A percentile compares a stretch with the other conserved stretches of the same genome.
These are phyloP conservation scores for Scelioninae gen. 1 DNA, from an alignment of 2,888 invertebrate genomes.

Conservation along the genomic window DNA sequence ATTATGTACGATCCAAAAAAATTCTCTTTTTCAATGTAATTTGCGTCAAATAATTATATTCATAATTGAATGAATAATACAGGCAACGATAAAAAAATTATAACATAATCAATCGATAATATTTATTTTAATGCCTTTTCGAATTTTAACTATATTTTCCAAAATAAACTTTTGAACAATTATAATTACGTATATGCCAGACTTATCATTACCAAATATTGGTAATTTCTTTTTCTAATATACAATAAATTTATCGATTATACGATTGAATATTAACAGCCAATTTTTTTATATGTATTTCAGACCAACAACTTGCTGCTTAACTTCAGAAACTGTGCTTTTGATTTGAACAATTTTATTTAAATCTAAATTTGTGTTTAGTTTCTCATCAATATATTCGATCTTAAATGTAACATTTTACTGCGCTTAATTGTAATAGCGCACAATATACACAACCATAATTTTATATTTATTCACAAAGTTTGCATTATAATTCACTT, in stretches of 20 bases:
- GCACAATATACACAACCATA: slow-evolving; percentile 10
- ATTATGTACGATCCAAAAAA: too few species aligned
- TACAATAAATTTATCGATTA: slow-evolving; percentile 4
- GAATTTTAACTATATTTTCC: too few species aligned
- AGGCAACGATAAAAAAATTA: background rate
- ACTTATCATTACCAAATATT: background rate
- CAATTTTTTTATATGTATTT: slow-evolving; percentile 6
- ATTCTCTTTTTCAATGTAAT: too few species aligned
- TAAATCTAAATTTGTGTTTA: background rate
- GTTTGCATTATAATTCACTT: background rate
- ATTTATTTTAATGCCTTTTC: background rate
- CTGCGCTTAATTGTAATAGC: slow-evolving; percentile 7
- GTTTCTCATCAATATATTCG: slow-evolving; percentile 10
- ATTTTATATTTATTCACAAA: slow-evolving; percentile 3
- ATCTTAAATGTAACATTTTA: slow-evolving; percentile 17
- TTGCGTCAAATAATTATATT: too few species aligned
- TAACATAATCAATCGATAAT: background rate
- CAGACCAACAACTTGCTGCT: background rate
- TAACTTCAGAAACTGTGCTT: background rate
- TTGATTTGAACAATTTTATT: slow-evolving; percentile 1
- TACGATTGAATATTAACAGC: slow-evolving; percentile 25
- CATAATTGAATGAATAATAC: too few species aligned
- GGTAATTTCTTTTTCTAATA: background rate
- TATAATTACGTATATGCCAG: background rate
- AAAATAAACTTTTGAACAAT: background rate